Evolutionary conservation across 1,140 invertebrate genomes (phyloP).

Genomic region (Atta cephalotes): DNA sequence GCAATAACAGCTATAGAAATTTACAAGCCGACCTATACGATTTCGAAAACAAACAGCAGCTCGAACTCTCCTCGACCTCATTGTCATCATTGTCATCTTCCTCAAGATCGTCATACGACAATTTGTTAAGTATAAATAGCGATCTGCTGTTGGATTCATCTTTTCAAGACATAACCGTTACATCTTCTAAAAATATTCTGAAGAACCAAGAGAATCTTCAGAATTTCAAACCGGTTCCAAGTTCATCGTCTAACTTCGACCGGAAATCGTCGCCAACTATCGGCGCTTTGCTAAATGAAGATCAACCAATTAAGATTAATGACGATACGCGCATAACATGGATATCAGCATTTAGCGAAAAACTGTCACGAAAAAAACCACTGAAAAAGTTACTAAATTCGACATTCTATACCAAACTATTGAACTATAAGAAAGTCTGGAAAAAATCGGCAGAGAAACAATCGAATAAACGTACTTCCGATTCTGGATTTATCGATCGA

Average conservation of each 20-base stretch:
- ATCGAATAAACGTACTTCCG: conserved; percentile 58
- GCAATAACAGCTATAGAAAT: conserved; percentile 33
- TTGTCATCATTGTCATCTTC: not conserved
- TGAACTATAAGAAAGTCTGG: conserved; percentile 39
- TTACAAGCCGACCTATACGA: conserved; percentile 1
- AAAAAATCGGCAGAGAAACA: conserved; percentile 66
- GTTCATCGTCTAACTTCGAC: not conserved
- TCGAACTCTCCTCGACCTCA: not conserved
- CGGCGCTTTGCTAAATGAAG: conserved; percentile 74
- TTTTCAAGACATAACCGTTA: not conserved
- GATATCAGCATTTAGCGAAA: conserved; percentile 73
- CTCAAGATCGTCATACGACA: not conserved
- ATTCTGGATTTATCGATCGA: conserved; percentile 75
- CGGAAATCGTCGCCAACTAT: conserved; percentile 66
- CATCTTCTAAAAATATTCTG: not conserved
- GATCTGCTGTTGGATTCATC: not conserved
- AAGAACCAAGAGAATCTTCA: not conserved
- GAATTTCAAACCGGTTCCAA: not conserved
- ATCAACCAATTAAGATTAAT: conserved; percentile 75
- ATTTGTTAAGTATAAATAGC: not conserved
- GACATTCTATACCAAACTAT: conserved; percentile 45
- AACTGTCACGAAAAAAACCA: conserved; percentile 74
- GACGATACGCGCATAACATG: conserved; percentile 74
- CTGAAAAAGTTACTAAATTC: conserved; percentile 74
- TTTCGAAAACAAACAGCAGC: not conserved